phyloP scores from a whole-genome alignment of 2,888 invertebrate genomes.

The Macaria liturata region DNA sequence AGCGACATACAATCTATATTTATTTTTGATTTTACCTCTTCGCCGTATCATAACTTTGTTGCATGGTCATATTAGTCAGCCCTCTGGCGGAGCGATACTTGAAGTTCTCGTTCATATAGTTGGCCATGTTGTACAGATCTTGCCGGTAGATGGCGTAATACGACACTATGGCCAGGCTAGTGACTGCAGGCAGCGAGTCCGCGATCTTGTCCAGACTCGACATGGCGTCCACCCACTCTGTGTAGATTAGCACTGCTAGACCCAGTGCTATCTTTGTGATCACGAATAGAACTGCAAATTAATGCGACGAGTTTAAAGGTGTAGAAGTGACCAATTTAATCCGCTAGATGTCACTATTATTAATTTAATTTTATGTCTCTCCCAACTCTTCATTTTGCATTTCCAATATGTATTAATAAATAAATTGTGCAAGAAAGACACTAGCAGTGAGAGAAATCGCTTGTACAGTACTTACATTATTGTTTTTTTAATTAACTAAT shows the following conservation, averaged over 20 bases:
- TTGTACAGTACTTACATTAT: no score
- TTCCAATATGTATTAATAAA: no score
- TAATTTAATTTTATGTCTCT: no score
- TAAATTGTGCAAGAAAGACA: no score
- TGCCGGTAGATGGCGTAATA: conserved; percentile 59
- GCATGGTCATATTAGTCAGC: conserved; percentile 71
- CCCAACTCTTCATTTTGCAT: no score
- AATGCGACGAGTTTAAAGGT: no score
- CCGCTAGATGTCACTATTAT: no score
- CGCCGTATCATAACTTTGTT: conserved; percentile 53
- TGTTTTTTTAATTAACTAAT: no score
- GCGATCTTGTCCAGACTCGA: conserved; percentile 60
- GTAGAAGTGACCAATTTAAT: no score
- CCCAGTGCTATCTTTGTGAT: conserved; percentile 46
- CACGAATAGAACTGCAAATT: conserved; percentile 49
- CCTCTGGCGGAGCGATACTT: conserved; percentile 67
- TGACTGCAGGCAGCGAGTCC: conserved; percentile 60
- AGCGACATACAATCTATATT: no score
- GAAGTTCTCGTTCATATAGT: conserved; percentile 63
- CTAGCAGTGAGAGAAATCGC: no score
- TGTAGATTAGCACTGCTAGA: conserved; percentile 55
- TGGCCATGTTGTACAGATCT: conserved; percentile 55
- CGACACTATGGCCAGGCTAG: conserved; percentile 55
- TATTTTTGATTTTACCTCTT: conserved; percentile 31
- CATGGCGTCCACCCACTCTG: conserved; percentile 65